Percentiles rank a stretch among this genome's conserved stretches.
Evolutionary conservation across 2,888 invertebrate species (phyloP).

Genomic region (Quadriops clusia): DNA sequence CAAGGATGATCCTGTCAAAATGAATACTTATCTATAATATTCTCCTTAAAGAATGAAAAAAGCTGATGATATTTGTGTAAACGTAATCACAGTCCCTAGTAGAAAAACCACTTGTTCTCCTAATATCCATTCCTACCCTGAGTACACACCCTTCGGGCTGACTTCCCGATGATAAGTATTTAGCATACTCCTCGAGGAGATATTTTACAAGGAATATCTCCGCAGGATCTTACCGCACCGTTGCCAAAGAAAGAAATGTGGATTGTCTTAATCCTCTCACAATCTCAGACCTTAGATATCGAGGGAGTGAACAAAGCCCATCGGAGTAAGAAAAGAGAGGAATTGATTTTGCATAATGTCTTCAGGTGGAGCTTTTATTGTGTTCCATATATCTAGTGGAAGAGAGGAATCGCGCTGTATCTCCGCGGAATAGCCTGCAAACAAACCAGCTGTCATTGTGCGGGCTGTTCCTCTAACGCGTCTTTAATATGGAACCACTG

Average conservation of each 20-base stretch:
- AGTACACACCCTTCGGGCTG: too few relatives aligned
- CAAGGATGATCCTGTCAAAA: too few relatives aligned
- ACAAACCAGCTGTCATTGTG: conserved; percentile 36
- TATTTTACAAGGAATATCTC: conserved; percentile 4
- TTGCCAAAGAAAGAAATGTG: conserved; percentile 20
- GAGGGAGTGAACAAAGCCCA: conserved; percentile 31
- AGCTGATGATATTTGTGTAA: too few relatives aligned
- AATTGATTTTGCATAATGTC: conserved; percentile 43
- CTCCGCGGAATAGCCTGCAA: conserved; percentile 34
- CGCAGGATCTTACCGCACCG: too few relatives aligned
- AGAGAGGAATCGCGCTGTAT: conserved; percentile 29
- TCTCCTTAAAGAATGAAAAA: too few relatives aligned
- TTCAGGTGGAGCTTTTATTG: conserved; percentile 40
- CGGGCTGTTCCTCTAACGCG: conserved; percentile 29
- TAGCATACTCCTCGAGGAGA: too few relatives aligned
- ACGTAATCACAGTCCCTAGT: too few relatives aligned
- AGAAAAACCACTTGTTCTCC: too few relatives aligned
- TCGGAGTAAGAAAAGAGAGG: conserved; percentile 29
- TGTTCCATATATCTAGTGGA: conserved; percentile 37
- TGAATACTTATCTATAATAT: too few relatives aligned
- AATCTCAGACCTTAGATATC: conserved; percentile 30
- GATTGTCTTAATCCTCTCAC: conserved; percentile 32
- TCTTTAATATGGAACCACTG: conserved; percentile 31
- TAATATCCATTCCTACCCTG: too few relatives aligned
- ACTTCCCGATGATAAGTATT: too few relatives aligned